A percentile compares a stretch with the other conserved stretches of the same genome.
phyloP scores from a whole-genome alignment of 2,888 invertebrate genomes.

The Argynnis bischoffii region DNA sequence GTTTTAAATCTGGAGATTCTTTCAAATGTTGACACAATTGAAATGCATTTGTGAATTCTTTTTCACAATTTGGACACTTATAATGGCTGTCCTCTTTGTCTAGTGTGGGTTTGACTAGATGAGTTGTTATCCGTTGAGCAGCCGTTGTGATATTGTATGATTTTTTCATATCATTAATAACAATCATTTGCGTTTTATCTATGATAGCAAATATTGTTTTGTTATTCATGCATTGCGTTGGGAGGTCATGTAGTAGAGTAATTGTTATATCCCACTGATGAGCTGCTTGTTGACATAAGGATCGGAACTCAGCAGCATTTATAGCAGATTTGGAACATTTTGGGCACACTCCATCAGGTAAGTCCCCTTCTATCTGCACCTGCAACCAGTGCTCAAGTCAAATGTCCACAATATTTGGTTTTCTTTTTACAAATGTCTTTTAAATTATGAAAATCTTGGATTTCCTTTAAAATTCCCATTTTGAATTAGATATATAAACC shows the following conservation, averaged over 20 bases:
- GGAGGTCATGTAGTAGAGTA: constrained; percentile 52
- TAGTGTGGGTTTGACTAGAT: constrained; percentile 17
- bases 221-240: constrained; percentile 34
- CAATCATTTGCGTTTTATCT: constrained; percentile 48
- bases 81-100: constrained; percentile 38
- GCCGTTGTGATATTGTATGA: constrained; percentile 27
- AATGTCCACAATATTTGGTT: constrained; percentile 51
- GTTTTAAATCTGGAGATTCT: constrained; percentile 58
- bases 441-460: neutral
- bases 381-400: constrained; percentile 72
- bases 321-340: constrained; percentile 57
- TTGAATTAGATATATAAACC: no score
- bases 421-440: neutral
- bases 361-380: constrained; percentile 60
- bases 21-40: constrained; percentile 62
- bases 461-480: neutral
- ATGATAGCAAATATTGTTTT: constrained; percentile 51
- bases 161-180: constrained; percentile 42
- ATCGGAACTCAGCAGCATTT: constrained; percentile 61
- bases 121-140: constrained; percentile 25
- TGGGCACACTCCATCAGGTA: constrained; percentile 65
- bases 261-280: constrained; percentile 56
- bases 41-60: constrained; percentile 55
- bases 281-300: constrained; percentile 53
- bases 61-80: constrained; percentile 62